phyloP scores from a whole-genome alignment of 2,888 invertebrate species.

The Temnothorax unifasciatus region DNA sequence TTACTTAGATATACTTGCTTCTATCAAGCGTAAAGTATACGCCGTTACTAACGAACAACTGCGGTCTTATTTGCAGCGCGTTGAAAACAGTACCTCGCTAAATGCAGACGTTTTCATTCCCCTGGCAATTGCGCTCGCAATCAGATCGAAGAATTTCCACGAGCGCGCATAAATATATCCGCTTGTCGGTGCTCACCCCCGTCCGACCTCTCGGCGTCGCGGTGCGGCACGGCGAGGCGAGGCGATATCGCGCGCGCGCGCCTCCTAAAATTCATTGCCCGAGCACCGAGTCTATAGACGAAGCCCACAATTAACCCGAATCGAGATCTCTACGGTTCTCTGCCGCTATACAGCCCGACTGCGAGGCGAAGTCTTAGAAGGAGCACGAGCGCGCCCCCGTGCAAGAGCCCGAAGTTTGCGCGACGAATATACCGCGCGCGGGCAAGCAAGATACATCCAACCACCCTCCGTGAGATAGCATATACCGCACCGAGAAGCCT shows the following conservation, averaged over 20 bases:
- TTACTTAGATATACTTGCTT: neutral
- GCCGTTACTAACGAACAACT: neutral
- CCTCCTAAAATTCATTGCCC: conserved; percentile 69
- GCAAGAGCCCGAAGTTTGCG: conserved; percentile 65
- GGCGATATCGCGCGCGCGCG: conserved; percentile 1
- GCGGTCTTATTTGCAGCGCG: conserved; percentile 32
- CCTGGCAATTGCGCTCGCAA: conserved; percentile 44
- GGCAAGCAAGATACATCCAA: conserved; percentile 59
- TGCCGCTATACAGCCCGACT: conserved; percentile 57
- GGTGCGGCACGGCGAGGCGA: too few species aligned
- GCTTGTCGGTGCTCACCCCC: conserved; percentile 13
- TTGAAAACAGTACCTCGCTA: conserved; percentile 43
- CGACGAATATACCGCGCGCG: conserved; percentile 62
- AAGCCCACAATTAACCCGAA: conserved; percentile 75
- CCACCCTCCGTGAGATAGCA: conserved; percentile 63
- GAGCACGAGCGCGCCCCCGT: conserved; percentile 41
- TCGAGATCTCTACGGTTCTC: conserved; percentile 62
- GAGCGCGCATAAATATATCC: conserved; percentile 52
- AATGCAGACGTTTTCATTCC: conserved; percentile 51
- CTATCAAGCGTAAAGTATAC: conserved; percentile 11
- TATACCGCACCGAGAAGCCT: conserved; percentile 50
- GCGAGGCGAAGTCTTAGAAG: conserved; percentile 67
- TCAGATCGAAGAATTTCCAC: conserved; percentile 57
- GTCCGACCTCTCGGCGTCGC: conserved; percentile 9
- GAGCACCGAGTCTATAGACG: conserved; percentile 61